Evolutionary conservation across 2,797 vertebrate genomes (phyloP), one percentile per base, ranked within the genome.

Genomic region (Stomatorhinus walkeri): DNA sequence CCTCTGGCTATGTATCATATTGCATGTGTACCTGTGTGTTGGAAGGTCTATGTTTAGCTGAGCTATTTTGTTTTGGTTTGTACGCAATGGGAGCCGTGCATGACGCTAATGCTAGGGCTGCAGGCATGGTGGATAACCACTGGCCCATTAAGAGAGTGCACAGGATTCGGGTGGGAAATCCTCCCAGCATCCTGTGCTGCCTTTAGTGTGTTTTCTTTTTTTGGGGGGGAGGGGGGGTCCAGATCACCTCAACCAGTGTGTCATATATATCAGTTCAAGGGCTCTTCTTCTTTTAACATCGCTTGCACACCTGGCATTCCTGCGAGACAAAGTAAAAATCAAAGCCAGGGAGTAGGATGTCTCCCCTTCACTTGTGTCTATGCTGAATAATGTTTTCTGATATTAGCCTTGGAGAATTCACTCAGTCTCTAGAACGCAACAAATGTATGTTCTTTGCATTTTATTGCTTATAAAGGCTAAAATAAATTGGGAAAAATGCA

Each of bases 111-210:
- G 46, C n/a, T 49, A 28, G 43, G 43, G 40, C 46, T 84, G 43
- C 19, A 49, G 32, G 72, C 16, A 16, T 43, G 36, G 36, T 79
- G 72, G 36, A 79, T 40, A 43, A 79, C 72, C 72, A 79, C 72
- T 43, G 72, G 14, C 36, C 72, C 72, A 16, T 79, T 40, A 43
- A 19, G 16, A n/a, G n/a, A 22, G 24, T 89, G 28, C 49, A 12
- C 46, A 83, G 19, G 36, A 24, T 88, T 56, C 19, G 85, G 43
- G 64, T 56, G 83, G 52, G n/a, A 88, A 88, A 88, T 79, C 85
- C 87, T 36, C 90, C 90, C 85, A 89, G 88, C 81, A 87, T 88
- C 46, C 86, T 88, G 68, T 89, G 89, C 89, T 88, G 85, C 88
- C 43, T 61, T 88, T 86, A 87, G 87, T 91, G 88, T 88, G 89